Evolutionary conservation across 2,888 invertebrate genomes (phyloP).

Genomic region (Brenthis daphne): DNA sequence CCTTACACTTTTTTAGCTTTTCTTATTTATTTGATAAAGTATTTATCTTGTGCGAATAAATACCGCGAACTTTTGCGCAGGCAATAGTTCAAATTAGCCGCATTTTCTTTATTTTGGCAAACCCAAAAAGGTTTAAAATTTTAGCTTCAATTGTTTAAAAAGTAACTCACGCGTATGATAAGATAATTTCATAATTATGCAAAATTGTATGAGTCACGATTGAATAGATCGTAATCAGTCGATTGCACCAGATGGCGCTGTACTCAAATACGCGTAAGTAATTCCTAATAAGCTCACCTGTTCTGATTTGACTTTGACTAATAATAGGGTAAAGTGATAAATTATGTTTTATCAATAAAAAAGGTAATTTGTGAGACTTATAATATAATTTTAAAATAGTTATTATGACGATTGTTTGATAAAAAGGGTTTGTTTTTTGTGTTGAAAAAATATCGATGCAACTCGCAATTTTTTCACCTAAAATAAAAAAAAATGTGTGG

Average conservation of each 20-base stretch:
- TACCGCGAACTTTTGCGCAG: too few relatives aligned
- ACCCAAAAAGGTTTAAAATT: background rate
- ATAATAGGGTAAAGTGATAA: constrained; percentile 26
- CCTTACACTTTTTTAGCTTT: too few relatives aligned
- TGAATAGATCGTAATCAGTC: constrained; percentile 55
- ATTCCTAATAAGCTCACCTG: constrained; percentile 78
- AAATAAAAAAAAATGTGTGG: too few relatives aligned
- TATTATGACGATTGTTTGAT: too few relatives aligned
- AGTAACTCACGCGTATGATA: constrained; percentile 34
- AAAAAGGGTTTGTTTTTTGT: too few relatives aligned
- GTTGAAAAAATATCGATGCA: too few relatives aligned
- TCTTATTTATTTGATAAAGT: too few relatives aligned
- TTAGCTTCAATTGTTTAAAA: background rate
- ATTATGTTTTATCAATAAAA: background rate
- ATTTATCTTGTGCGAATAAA: too few relatives aligned
- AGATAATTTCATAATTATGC: constrained; percentile 41
- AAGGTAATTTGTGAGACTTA: too few relatives aligned
- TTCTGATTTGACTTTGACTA: constrained; percentile 37
- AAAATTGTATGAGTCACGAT: constrained; percentile 45
- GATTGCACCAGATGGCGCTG: constrained; percentile 67
- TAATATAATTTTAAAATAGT: too few relatives aligned
- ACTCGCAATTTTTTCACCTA: too few relatives aligned
- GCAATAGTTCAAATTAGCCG: too few relatives aligned
- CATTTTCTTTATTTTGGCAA: background rate
- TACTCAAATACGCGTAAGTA: constrained; percentile 68